Conservation (phyloP, 2,888 invertebrate species). For the Panzeria rudis region DNA sequence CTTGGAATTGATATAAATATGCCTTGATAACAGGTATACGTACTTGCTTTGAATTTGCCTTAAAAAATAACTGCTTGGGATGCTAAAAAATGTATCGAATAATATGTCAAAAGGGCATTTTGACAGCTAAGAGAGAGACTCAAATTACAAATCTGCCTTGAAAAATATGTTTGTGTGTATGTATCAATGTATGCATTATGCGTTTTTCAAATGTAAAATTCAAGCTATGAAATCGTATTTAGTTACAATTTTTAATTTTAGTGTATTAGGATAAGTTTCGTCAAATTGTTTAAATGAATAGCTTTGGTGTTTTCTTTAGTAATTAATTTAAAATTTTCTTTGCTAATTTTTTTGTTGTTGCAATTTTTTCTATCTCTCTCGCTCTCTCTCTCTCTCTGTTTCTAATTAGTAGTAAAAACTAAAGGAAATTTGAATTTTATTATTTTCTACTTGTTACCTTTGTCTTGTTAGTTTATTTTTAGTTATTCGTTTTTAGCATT, state of each 20-base stretch:
- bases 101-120: too few relatives aligned
- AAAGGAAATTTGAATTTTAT: slow-evolving; percentile 54
- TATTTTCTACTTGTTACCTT: slow-evolving; percentile 52
- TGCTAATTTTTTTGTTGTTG: slow-evolving; percentile 4
- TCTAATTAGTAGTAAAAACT: slow-evolving; percentile 36
- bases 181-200: too few relatives aligned
- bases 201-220: slow-evolving; percentile 9
- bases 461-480: slow-evolving; percentile 28
- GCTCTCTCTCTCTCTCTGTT: slow-evolving; percentile 7
- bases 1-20: too few relatives aligned
- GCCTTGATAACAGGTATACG: too few relatives aligned
- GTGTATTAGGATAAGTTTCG: not conserved
- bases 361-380: slow-evolving; percentile 12
- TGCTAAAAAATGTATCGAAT: too few relatives aligned
- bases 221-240: not conserved
- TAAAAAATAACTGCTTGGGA: too few relatives aligned
- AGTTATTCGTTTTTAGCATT: slow-evolving; percentile 22
- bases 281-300: slow-evolving; percentile 25
- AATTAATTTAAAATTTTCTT: slow-evolving; percentile 7
- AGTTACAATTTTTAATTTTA: not conserved
- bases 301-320: slow-evolving; percentile 35
- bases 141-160: too few relatives aligned
- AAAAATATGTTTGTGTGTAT: too few relatives aligned
- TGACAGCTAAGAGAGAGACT: too few relatives aligned
- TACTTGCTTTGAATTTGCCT: too few relatives aligned